These are phyloP conservation scores for Delia radicum DNA, from an alignment of 1,140 invertebrate species.

Conservation along the genomic window DNA sequence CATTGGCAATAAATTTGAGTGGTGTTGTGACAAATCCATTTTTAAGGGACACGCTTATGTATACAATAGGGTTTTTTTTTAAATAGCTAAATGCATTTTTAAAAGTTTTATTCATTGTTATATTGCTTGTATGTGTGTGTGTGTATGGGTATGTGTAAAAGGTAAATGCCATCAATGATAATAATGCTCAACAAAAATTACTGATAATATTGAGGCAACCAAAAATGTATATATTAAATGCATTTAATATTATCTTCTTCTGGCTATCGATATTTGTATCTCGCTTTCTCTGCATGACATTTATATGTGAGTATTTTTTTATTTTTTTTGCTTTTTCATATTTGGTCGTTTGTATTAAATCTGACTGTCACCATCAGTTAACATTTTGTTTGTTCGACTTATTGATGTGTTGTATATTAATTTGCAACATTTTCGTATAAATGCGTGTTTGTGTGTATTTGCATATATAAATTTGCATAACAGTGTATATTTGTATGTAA, in stretches of 20 bases:
- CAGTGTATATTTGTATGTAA: no score
- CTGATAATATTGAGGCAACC: neutral
- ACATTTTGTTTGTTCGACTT: slow-evolving; percentile 11
- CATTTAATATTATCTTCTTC: neutral
- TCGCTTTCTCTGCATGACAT: neutral
- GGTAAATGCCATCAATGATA: neutral
- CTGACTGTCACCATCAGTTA: slow-evolving; percentile 7
- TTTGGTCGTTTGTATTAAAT: neutral
- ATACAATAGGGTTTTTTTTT: no score
- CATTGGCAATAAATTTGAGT: neutral
- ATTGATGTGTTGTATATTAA: neutral
- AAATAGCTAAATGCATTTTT: neutral
- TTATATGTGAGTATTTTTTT: neutral
- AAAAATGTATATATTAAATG: neutral
- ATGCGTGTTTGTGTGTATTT: neutral
- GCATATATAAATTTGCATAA: neutral
- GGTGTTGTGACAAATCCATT: neutral
- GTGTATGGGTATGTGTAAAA: neutral
- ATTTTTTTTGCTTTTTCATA: neutral
- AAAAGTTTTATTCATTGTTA: neutral
- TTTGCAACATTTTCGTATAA: neutral
- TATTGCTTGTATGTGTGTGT: no score
- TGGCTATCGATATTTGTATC: no score
- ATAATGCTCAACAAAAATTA: neutral
- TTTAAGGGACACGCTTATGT: no score